Base-by-base conservation (phyloP, 2,888 invertebrate species). In the Trissolcus japonicus region DNA sequence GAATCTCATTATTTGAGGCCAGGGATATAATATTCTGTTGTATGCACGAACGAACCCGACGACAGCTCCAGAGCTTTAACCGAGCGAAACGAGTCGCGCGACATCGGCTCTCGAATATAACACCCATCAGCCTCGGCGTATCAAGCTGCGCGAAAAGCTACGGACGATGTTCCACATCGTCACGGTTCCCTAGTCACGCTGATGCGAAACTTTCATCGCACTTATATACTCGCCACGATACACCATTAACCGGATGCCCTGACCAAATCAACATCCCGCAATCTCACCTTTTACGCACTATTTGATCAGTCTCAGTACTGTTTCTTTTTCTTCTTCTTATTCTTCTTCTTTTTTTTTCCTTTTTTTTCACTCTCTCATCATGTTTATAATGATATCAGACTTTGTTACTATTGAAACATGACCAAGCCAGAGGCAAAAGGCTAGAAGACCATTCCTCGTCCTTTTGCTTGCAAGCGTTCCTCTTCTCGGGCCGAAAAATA, bases 1-100 rank as follows among this genome's bases (percentile, higher is more conserved):
- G 80, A 81, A 80, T 84, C 83, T 85, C 83, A 85, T 85, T 85
- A 85, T 83, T 81, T 80, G 81, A 82, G 82, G 82, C 82, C 82
- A 78, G 78, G 35, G 80, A 80, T 80, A 85, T 84, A 82, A 86
- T 86, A 86, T 86, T 84, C 85, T 78, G 84, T 81, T 86, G 82
- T 85, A 87, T 86, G 86, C 86, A 87, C 85, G 86, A 86, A 81
- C 83, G 86, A 84, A 68, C 80, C 78, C 83, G 81, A 82, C 82
- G 85, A 84, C 84, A 83, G 82, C 80, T 74, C 65, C 57, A 69
- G 75, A 73, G n/a, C 65, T 72, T 79, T 80, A 81, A 82, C 80
- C 81, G 80, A 83, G 81, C 82, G 82, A 79, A 80, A 82, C 82
- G 81, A 66, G 79, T 78, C 79, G 78, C 74, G 76, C 73, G 80